Evolutionary conservation across 2,113 vertebrate species (phyloP), one percentile per base, ranked within the genome.

Genomic region (Lepisosteus oculatus): DNA sequence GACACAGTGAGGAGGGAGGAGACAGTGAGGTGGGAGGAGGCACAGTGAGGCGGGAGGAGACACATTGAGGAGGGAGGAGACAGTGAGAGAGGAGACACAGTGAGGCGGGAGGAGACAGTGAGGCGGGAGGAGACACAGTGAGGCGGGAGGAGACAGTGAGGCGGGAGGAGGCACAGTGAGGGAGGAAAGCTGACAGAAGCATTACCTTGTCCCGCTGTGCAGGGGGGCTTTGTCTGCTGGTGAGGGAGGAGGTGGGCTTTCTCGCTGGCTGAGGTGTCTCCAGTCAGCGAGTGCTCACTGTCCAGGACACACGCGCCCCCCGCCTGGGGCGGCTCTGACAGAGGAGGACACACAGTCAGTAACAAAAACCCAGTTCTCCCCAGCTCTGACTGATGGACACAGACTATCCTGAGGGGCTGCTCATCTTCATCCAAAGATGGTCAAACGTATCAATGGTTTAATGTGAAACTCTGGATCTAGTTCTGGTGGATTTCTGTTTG

Each of bases 221-320:
- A 72, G 11, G 68, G 61, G 42, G 75, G 44, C 1, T 68, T 74
- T 54, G 78, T 55, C 0, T 67, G 51, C 6, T 76, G 78, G 5
- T 67, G 3, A 0, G 84, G 78, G 41, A 86, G 81, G 67, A 86
- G 80, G 4, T 61, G 68, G 68, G 78, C 55, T 13, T 79, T 6
- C n/a, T 87, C 84, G 43, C 72, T 82, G 56, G 80, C 80, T 57
- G 68, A 77, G 41, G 71, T 74, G 55, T 43, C 47, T 9, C 83
- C 80, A 0, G 47, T 84, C 55, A 79, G 43, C 55, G 75, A 81
- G 51, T 81, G 83, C 3, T 78, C 70, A 8, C 77, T 83, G 76
- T 83, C 74, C 8, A 51, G 9, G 5, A 9, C 47, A 51, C 47
- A 51, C 9, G 1, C 47, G 47, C 47, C 9, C 5, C 9, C 47